These are phyloP conservation scores for Sminthurides aquaticus DNA, from an alignment of 2,888 invertebrate species.

Conservation along the genomic window DNA sequence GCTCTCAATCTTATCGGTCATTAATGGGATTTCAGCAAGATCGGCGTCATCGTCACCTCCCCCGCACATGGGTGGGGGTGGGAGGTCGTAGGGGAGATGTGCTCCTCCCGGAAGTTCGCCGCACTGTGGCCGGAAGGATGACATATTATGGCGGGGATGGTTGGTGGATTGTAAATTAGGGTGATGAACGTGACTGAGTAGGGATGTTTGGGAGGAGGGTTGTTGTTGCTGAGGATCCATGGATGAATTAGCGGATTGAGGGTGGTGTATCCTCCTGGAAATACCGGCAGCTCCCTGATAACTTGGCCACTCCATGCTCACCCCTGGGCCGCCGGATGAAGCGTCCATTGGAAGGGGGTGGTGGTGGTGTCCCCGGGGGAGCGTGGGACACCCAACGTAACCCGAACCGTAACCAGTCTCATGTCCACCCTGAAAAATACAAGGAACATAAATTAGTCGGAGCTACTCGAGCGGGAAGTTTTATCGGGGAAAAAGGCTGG, in stretches of 20 bases:
- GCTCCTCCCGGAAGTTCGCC: slow-evolving; percentile 28
- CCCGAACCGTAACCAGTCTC: slow-evolving; percentile 31
- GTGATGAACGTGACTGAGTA: slow-evolving; percentile 23
- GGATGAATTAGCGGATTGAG: not conserved
- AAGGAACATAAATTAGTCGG: slow-evolving; percentile 24
- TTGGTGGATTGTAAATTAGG: slow-evolving; percentile 21
- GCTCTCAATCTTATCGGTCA: slow-evolving; percentile 43
- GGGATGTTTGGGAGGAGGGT: slow-evolving; percentile 26
- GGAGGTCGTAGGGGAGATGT: slow-evolving; percentile 34
- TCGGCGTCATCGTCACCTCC: slow-evolving; percentile 39
- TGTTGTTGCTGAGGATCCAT: slow-evolving; percentile 22
- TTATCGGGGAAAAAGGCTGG: slow-evolving; percentile 6
- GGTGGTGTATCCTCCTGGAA: slow-evolving; percentile 17
- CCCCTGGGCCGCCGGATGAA: slow-evolving; percentile 30
- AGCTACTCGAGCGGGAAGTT: slow-evolving; percentile 17
- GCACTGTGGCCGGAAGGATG: slow-evolving; percentile 29
- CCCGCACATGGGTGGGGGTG: slow-evolving; percentile 32
- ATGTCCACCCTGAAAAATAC: slow-evolving; percentile 34
- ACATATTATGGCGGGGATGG: slow-evolving; percentile 10
- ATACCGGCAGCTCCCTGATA: slow-evolving; percentile 35
- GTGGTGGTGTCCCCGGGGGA: slow-evolving; percentile 39
- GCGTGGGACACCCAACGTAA: slow-evolving; percentile 39
- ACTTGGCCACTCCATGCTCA: slow-evolving; percentile 41
- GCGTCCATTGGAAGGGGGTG: slow-evolving; percentile 23
- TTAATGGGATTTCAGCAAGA: slow-evolving; percentile 40